Percentiles rank a stretch among this genome's conserved stretches.
These are phyloP conservation scores for Porites lutea DNA, from an alignment of 64 coral and sea anemone genomes.

Conservation along the genomic window DNA sequence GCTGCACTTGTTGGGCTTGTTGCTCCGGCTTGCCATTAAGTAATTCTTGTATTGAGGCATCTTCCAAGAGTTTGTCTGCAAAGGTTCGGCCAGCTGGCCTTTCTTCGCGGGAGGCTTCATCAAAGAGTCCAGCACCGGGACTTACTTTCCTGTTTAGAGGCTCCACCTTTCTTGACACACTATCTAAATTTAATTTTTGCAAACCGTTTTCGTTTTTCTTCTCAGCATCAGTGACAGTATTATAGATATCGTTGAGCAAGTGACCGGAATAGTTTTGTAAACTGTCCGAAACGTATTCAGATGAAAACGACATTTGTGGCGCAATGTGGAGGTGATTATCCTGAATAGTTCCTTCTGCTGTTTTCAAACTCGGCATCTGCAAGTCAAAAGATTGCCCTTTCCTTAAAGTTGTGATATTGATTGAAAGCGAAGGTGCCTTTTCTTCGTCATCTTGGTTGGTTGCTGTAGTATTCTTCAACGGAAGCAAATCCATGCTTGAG, in stretches of 20 bases:
- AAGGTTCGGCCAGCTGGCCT: slow-evolving; percentile 12
- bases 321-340: slow-evolving; percentile 22
- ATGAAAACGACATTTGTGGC: neutral
- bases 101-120: slow-evolving; percentile 20
- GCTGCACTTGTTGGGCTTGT: neutral
- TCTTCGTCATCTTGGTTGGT: neutral
- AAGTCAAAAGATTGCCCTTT: slow-evolving; percentile 14
- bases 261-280: neutral
- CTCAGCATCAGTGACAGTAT: neutral
- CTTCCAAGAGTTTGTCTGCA: slow-evolving; percentile 7
- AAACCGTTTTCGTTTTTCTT: neutral
- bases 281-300: neutral
- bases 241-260: neutral
- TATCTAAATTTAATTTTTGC: slow-evolving; percentile 39
- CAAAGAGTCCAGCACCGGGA: neutral
- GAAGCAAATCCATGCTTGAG: neutral
- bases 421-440: slow-evolving; percentile 18
- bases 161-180: neutral
- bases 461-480: neutral
- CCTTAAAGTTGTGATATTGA: slow-evolving; percentile 20
- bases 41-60: neutral
- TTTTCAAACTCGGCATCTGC: neutral
- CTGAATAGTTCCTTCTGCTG: neutral
- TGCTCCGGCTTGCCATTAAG: neutral
- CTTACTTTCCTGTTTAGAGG: neutral